Evolutionary conservation across 2,113 vertebrate genomes (phyloP), one percentile per base, ranked within the genome.

Genomic region (Uria aalge): DNA sequence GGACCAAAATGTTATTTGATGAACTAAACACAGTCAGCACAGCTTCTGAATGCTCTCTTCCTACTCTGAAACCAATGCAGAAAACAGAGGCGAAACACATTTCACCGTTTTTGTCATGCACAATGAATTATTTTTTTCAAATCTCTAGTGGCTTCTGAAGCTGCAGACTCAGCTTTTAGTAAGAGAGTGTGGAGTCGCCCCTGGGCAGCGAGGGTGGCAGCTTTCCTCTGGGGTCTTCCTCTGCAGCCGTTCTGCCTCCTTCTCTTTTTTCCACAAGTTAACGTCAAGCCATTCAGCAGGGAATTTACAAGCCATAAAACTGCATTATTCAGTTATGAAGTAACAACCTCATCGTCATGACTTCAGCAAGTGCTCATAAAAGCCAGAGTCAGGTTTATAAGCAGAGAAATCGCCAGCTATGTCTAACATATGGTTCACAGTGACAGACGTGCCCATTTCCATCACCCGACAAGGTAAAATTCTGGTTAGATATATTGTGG

Each of bases 321-420:
- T 87, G 66, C 92, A 77, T 91, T 95, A 94, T 95, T 97, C 73
- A 69, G 91, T 94, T 81, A 73, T 95, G 95, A 95, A 85, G 95
- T 96, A 96, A 94, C 86, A 94, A 30, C 53, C 91, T 95, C 92
- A 92, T 91, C 94, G 71, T 63, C 56, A 36, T 96, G 89, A 91
- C 95, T 95, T 95, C 84, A 91, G 77, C 83, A 90, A 95, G 63
- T 34, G 74, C 66, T 95, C 7, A 2, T 94, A 92, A 97, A 96
- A 95, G 57, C 73, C 73, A 87, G 62, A 9, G 1, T 85, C 86
- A 91, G 77, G 89, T 95, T 95, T 95, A 91, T 56, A 91, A 87
- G 47, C 88, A 83, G 66, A 91, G 48, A 40, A 79, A 36, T 80
- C 95, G 41, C 74, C 64, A 69, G 34, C 77, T 94, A 24, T 59